A percentile compares a stretch with the other conserved stretches of the same genome.
phyloP scores from a whole-genome alignment of 1,140 invertebrate genomes.

The Drosophila mayri region DNA sequence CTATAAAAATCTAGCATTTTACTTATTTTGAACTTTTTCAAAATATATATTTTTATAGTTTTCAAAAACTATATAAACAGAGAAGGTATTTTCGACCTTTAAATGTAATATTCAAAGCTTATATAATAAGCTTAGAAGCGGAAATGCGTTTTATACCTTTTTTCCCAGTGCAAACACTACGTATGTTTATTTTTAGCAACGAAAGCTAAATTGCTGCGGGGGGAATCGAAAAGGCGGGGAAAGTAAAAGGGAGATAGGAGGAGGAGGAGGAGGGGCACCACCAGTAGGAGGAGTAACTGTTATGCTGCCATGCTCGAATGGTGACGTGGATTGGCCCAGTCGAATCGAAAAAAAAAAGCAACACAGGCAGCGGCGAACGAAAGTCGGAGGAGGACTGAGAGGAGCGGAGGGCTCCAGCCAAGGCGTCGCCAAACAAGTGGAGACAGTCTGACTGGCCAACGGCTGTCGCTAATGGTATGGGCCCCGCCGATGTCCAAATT shows the following conservation, averaged over 20 bases:
- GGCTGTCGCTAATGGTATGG: slow-evolving; percentile 62
- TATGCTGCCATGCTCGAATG: slow-evolving; percentile 46
- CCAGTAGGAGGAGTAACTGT: slow-evolving; percentile 13
- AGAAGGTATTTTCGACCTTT: too few relatives aligned
- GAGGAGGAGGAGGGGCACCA: not conserved
- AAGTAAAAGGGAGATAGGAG: slow-evolving; percentile 14
- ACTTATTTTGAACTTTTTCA: too few relatives aligned
- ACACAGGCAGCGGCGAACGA: not conserved
- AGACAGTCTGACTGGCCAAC: slow-evolving; percentile 80
- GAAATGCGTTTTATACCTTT: not conserved
- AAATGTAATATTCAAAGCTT: not conserved
- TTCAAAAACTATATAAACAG: too few relatives aligned
- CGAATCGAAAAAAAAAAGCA: slow-evolving; percentile 12
- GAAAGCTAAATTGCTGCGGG: slow-evolving; percentile 34
- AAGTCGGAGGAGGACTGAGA: not conserved
- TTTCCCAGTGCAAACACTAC: slow-evolving; percentile 10
- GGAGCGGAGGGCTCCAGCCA: slow-evolving; percentile 42
- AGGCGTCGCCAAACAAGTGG: slow-evolving; percentile 43
- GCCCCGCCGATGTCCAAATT: slow-evolving; percentile 3
- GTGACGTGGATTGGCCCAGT: slow-evolving; percentile 40
- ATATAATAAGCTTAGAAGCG: not conserved
- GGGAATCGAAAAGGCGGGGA: slow-evolving; percentile 2
- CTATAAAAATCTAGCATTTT: not conserved
- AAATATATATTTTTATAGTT: not conserved
- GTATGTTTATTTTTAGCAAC: slow-evolving; percentile 66